Evolutionary conservation across 1,140 invertebrate species (phyloP).

Genomic region (Trachymyrmex septentrionalis): DNA sequence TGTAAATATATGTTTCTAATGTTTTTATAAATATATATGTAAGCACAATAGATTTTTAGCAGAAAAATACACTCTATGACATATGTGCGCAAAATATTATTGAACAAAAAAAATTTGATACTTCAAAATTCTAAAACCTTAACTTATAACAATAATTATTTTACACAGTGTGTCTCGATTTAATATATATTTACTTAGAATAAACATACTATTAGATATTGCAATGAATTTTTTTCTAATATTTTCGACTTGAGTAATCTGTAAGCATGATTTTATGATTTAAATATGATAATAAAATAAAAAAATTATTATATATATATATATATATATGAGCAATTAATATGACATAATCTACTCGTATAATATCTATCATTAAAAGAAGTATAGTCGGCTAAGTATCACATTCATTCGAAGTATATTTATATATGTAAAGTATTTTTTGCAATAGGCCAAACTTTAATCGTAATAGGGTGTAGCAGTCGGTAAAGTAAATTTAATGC

Average conservation of each 20-base stretch:
- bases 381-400: not conserved
- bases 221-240: not conserved
- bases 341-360: slow-evolving; percentile 21
- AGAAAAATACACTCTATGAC: slow-evolving; percentile 28
- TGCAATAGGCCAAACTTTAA: slow-evolving; percentile 64
- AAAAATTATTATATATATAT: not conserved
- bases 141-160: slow-evolving; percentile 37
- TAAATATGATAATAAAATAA: slow-evolving; percentile 33
- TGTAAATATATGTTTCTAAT: not conserved
- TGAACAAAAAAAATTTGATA: not conserved
- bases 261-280: slow-evolving; percentile 51
- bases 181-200: slow-evolving; percentile 35
- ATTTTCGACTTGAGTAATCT: slow-evolving; percentile 47
- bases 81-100: slow-evolving; percentile 19
- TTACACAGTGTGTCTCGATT: slow-evolving; percentile 31
- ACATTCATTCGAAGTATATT: slow-evolving; percentile 40
- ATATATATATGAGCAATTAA: slow-evolving; percentile 1
- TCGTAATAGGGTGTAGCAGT: slow-evolving; percentile 43
- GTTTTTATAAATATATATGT: slow-evolving; percentile 31
- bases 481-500: slow-evolving; percentile 67
- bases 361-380: slow-evolving; percentile 35
- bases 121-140: slow-evolving; percentile 45
- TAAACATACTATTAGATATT: slow-evolving; percentile 42
- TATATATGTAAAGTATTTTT: slow-evolving; percentile 47
- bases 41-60: slow-evolving; percentile 26